A percentile compares a stretch with the other conserved stretches of the same genome.
phyloP scores from a whole-genome alignment of 2,113 vertebrate species.

The Muntiacus muntjak region DNA sequence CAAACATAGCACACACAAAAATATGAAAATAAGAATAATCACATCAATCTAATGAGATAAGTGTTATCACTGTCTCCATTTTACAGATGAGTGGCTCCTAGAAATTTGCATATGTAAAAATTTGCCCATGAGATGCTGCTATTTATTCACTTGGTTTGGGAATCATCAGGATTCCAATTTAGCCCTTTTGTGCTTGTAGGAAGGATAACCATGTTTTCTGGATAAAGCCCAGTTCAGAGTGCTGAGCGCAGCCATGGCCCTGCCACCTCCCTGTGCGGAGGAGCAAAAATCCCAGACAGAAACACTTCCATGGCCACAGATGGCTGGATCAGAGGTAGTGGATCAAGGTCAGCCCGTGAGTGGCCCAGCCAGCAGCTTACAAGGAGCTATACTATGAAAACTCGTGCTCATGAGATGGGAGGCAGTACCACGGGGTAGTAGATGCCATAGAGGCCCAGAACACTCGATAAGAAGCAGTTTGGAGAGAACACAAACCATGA shows the following conservation, averaged over 20 bases:
- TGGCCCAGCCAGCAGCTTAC: not conserved
- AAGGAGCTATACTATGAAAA: not conserved
- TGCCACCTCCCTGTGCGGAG: not conserved
- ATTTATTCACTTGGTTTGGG: not conserved
- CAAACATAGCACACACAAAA: not conserved
- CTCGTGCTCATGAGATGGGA: not conserved
- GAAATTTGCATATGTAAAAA: not conserved
- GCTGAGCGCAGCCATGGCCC: not conserved
- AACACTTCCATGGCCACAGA: not conserved
- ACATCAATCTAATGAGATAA: not conserved
- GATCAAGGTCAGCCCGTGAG: not conserved
- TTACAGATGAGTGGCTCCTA: not conserved
- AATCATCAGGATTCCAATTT: not conserved
- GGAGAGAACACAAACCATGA: not conserved
- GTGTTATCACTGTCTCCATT: not conserved
- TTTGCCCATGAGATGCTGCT: not conserved
- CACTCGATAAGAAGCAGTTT: not conserved
- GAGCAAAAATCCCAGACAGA: not conserved
- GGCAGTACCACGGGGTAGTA: not conserved
- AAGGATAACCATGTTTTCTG: not conserved
- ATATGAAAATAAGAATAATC: not conserved
- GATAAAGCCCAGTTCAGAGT: not conserved
- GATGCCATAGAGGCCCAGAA: not conserved
- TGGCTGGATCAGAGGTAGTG: not conserved
- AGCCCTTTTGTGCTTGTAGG: not conserved